Conservation (phyloP, 1,140 invertebrate species). For the Zaprionus africanus region DNA sequence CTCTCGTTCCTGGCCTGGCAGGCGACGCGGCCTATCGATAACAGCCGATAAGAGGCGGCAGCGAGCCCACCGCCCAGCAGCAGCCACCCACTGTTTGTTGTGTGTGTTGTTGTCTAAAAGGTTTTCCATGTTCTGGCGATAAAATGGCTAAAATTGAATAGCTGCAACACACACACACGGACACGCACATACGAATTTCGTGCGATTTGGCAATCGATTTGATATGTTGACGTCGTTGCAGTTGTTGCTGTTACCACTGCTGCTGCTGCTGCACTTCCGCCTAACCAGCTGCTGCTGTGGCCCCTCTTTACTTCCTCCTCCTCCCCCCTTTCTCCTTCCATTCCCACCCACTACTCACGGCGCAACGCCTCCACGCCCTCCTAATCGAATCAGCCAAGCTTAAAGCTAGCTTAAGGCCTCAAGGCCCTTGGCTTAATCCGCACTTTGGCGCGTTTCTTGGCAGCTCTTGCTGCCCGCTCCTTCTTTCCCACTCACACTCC, state of each 20-base stretch:
- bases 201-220: slow-evolving; percentile 45
- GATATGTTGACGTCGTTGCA: slow-evolving; percentile 5
- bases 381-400: slow-evolving; percentile 65
- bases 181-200: slow-evolving; percentile 1
- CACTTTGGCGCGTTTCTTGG: slow-evolving; percentile 75
- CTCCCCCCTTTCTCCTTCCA: not conserved
- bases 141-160: slow-evolving; percentile 78
- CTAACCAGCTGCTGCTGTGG: slow-evolving; percentile 11
- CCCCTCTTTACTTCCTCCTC: too few species aligned
- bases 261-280: slow-evolving; percentile 38
- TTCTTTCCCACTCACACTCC: not conserved
- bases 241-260: slow-evolving; percentile 4
- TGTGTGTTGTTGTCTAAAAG: slow-evolving; percentile 64
- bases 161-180: slow-evolving; percentile 41
- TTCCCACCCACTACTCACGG: too few species aligned
- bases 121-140: slow-evolving; percentile 72
- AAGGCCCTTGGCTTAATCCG: slow-evolving; percentile 60
- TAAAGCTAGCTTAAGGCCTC: slow-evolving; percentile 53
- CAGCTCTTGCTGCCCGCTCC: slow-evolving; percentile 33
- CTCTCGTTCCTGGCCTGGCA: not conserved
- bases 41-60: slow-evolving; percentile 58
- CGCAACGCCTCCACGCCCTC: not conserved
- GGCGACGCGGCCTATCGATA: slow-evolving; percentile 61
- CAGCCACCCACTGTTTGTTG: slow-evolving; percentile 61
- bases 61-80: slow-evolving; percentile 32